A percentile compares a stretch with the other conserved stretches of the same genome.
phyloP scores from a whole-genome alignment of 2,888 invertebrate genomes.

The Zhengitettix transpicula region DNA sequence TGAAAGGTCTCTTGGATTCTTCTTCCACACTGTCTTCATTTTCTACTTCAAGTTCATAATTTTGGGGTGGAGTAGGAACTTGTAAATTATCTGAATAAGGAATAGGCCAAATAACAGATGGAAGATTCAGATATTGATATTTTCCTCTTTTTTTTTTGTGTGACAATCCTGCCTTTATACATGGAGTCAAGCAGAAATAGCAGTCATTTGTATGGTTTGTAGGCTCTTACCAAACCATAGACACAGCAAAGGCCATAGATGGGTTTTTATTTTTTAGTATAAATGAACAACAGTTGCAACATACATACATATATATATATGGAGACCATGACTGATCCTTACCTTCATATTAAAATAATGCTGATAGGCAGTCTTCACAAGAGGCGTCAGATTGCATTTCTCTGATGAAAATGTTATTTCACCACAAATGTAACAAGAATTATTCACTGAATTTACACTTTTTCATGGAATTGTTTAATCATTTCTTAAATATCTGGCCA shows the following conservation, averaged over 20 bases:
- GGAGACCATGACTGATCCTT: background rate
- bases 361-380: background rate
- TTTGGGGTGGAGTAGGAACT: background rate
- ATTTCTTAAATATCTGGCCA: too few species aligned
- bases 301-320: too few species aligned
- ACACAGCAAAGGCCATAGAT: background rate
- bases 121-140: background rate
- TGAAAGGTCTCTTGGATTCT: background rate
- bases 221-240: background rate
- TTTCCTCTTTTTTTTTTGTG: background rate
- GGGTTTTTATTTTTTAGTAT: background rate
- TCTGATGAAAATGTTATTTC: background rate
- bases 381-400: background rate
- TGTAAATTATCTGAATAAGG: background rate
- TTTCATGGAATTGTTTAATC: too few species aligned
- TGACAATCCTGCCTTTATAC: background rate
- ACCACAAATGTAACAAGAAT: background rate
- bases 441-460: background rate
- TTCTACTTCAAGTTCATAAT: background rate
- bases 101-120: background rate
- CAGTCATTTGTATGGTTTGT: background rate
- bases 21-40: conserved; percentile 1
- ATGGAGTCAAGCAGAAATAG: background rate
- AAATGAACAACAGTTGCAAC: background rate
- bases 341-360: background rate